Percentiles rank a stretch among this genome's conserved stretches.
Evolutionary conservation across 2,797 vertebrate species (phyloP).

Genomic region (Melanotaenia maccullochi): DNA sequence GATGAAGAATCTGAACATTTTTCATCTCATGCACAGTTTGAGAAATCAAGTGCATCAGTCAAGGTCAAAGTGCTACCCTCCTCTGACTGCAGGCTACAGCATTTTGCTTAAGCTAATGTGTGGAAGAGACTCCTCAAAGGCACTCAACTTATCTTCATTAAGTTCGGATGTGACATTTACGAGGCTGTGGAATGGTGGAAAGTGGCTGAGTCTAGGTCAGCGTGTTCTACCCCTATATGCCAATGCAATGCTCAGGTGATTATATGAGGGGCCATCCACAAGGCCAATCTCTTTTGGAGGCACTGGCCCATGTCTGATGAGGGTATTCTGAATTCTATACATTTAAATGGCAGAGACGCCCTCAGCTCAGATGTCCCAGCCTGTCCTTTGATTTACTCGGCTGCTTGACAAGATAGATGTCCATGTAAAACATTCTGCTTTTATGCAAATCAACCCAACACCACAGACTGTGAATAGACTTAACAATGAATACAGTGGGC

Average conservation of each 20-base stretch:
- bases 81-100: constrained; percentile 37
- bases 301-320: constrained; percentile 85
- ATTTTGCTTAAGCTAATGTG: constrained; percentile 78
- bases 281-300: constrained; percentile 81
- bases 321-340: constrained; percentile 84
- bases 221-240: constrained; percentile 70
- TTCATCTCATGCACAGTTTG: constrained; percentile 36
- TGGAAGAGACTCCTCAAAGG: constrained; percentile 69
- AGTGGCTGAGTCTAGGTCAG: constrained; percentile 75
- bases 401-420: constrained; percentile 67
- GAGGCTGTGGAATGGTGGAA: constrained; percentile 60
- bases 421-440: constrained; percentile 70
- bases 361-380: constrained; percentile 61
- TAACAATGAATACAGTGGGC: constrained; percentile 21
- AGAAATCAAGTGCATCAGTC: constrained; percentile 48
- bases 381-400: constrained; percentile 76
- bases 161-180: constrained; percentile 81
- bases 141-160: constrained; percentile 82
- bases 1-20: constrained; percentile 24
- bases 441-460: constrained; percentile 69
- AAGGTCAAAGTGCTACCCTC: constrained; percentile 68
- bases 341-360: constrained; percentile 82
- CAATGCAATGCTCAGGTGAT: constrained; percentile 78
- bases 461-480: constrained; percentile 29
- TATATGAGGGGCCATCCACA: constrained; percentile 75